phyloP scores from a whole-genome alignment of 2,797 vertebrate genomes.

The Catharus ustulatus region DNA sequence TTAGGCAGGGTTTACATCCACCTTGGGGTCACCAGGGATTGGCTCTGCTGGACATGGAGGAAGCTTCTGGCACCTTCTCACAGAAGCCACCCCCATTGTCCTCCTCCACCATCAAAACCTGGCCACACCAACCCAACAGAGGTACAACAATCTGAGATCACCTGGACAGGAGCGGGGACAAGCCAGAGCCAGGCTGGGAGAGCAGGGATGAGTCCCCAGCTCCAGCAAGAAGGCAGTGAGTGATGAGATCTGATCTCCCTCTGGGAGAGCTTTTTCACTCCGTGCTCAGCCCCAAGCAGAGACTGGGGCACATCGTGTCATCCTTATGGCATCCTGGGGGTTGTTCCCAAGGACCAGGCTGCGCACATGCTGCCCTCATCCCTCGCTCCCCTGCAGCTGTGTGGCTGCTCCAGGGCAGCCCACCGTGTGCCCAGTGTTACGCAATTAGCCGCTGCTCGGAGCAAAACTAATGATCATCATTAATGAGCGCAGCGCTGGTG shows the following conservation, averaged over 20 bases:
- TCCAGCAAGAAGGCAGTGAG: fast-evolving
- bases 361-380: neutral
- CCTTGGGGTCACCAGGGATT: no score
- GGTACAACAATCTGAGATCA: neutral
- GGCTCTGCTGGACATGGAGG: neutral
- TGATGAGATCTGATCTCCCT: neutral
- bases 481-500: neutral
- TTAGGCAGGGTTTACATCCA: neutral
- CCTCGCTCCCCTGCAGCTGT: fast-evolving
- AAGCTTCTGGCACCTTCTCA: neutral
- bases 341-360: neutral
- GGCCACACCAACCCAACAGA: neutral
- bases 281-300: neutral
- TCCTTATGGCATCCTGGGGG: neutral
- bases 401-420: neutral
- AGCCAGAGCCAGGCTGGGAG: neutral
- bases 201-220: neutral
- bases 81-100: neutral
- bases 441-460: neutral
- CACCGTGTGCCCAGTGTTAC: fast-evolving
- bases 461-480: constrained; percentile 3
- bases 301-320: fast-evolving
- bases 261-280: neutral
- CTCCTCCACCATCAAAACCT: no score
- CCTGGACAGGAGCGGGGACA: neutral